phyloP scores from a whole-genome alignment of 2,888 invertebrate genomes.

The Venustoraphidia nigricollis region DNA sequence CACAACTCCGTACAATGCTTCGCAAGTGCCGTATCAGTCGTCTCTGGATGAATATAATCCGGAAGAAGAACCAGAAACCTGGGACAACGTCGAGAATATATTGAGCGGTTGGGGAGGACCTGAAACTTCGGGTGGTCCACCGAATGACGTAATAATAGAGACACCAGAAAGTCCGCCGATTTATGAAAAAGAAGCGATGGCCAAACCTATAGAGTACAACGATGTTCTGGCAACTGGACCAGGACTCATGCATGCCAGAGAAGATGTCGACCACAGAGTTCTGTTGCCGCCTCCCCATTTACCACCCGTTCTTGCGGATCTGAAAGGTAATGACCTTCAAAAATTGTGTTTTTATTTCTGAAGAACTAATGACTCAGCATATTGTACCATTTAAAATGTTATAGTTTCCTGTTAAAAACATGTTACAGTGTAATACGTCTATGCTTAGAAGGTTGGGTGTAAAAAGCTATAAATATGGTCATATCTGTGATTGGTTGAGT shows the following conservation, averaged over 20 bases:
- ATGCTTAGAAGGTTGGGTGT: too few species aligned
- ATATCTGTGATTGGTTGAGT: too few species aligned
- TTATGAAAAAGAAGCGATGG: slow-evolving; percentile 43
- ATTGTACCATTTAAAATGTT: too few species aligned
- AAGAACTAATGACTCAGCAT: too few species aligned
- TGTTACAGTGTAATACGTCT: too few species aligned
- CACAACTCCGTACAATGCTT: too few species aligned
- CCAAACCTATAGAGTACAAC: slow-evolving; percentile 43
- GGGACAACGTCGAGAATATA: slow-evolving; percentile 17
- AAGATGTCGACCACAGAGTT: slow-evolving; percentile 45
- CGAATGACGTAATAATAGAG: slow-evolving; percentile 26
- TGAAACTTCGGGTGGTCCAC: slow-evolving; percentile 23
- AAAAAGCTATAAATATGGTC: too few species aligned
- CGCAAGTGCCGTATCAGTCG: slow-evolving; percentile 15
- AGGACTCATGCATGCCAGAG: slow-evolving; percentile 16
- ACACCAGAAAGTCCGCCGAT: slow-evolving; percentile 52
- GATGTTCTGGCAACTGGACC: slow-evolving; percentile 24
- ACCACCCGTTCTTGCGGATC: not conserved
- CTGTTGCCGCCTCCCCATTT: slow-evolving; percentile 28
- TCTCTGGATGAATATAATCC: slow-evolving; percentile 23
- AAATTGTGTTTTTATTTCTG: too few species aligned
- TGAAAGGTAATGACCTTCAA: not conserved
- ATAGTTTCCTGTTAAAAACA: too few species aligned
- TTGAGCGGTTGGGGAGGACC: slow-evolving; percentile 15
- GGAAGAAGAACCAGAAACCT: slow-evolving; percentile 31